Percentiles rank a stretch among this genome's conserved stretches.
Conservation (phyloP, 2,797 vertebrate species). For the Sebastes elongatus region DNA sequence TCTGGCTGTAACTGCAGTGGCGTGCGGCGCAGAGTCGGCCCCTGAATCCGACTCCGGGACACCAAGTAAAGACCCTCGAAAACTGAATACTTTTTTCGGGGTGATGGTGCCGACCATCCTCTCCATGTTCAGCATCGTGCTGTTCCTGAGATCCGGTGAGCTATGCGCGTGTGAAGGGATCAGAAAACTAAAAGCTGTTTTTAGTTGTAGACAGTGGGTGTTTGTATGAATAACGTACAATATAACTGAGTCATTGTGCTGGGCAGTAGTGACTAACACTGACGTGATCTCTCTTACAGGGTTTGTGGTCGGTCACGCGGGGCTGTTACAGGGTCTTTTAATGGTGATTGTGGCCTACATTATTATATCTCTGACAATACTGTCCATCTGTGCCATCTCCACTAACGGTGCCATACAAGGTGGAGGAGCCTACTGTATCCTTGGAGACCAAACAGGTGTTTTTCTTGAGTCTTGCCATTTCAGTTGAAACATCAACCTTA, state of each 20-base stretch:
- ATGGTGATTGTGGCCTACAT: slow-evolving; percentile 92
- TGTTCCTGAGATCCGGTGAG: slow-evolving; percentile 92
- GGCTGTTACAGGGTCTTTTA: slow-evolving; percentile 87
- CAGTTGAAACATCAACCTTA: slow-evolving; percentile 35
- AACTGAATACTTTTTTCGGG: slow-evolving; percentile 92
- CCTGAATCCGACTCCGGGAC: slow-evolving; percentile 14
- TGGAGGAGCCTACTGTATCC: slow-evolving; percentile 95
- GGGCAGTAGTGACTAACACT: slow-evolving; percentile 24
- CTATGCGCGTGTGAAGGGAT: neutral
- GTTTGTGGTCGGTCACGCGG: slow-evolving; percentile 91
- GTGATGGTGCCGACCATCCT: slow-evolving; percentile 93
- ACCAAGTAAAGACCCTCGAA: slow-evolving; percentile 64
- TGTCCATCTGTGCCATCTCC: slow-evolving; percentile 94
- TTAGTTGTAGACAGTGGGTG: neutral
- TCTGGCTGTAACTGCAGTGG: slow-evolving; percentile 60
- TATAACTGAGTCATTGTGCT: slow-evolving; percentile 31
- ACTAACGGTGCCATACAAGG: slow-evolving; percentile 93
- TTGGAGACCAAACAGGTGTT: slow-evolving; percentile 26
- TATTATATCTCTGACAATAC: slow-evolving; percentile 90
- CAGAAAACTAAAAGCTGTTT: neutral
- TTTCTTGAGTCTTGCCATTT: neutral
- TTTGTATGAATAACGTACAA: neutral
- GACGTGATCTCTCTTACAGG: slow-evolving; percentile 57
- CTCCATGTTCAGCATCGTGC: slow-evolving; percentile 94
- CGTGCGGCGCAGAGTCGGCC: slow-evolving; percentile 47